phyloP scores from a whole-genome alignment of 2,888 invertebrate genomes.

The Caenorhabditis wallacei region DNA sequence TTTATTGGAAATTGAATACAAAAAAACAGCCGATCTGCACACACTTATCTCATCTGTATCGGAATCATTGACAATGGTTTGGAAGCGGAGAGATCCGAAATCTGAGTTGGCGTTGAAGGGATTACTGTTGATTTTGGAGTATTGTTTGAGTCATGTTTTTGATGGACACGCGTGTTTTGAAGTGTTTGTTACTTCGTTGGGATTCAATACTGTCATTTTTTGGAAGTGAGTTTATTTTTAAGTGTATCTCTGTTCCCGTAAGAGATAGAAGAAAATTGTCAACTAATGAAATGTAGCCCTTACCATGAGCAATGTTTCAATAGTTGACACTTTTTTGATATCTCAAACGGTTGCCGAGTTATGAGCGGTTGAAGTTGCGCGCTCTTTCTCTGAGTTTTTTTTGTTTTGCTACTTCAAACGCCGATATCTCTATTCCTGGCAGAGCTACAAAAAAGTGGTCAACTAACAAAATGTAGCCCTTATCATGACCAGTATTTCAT shows the following conservation, averaged over 20 bases:
- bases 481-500: too few species aligned
- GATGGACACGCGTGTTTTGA: slow-evolving; percentile 78
- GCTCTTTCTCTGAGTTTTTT: too few species aligned
- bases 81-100: slow-evolving; percentile 75
- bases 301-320: too few species aligned
- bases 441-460: too few species aligned
- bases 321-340: not conserved
- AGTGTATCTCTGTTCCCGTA: not conserved
- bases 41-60: slow-evolving; percentile 53
- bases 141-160: slow-evolving; percentile 78
- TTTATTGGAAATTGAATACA: slow-evolving; percentile 47
- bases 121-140: slow-evolving; percentile 78
- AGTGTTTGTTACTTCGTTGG: slow-evolving; percentile 76
- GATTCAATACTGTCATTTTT: slow-evolving; percentile 69
- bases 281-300: too few species aligned
- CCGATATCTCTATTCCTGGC: not conserved
- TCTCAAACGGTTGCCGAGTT: too few species aligned
- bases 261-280: too few species aligned
- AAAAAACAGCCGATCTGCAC: slow-evolving; percentile 28
- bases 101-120: slow-evolving; percentile 81
- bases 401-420: too few species aligned
- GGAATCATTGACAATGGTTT: slow-evolving; percentile 71
- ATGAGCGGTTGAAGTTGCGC: too few species aligned
- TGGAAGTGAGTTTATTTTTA: slow-evolving; percentile 55
- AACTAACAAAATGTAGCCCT: too few species aligned